Evolutionary conservation across 2,797 vertebrate genomes (phyloP).

Genomic region (Enteromius radiatus): DNA sequence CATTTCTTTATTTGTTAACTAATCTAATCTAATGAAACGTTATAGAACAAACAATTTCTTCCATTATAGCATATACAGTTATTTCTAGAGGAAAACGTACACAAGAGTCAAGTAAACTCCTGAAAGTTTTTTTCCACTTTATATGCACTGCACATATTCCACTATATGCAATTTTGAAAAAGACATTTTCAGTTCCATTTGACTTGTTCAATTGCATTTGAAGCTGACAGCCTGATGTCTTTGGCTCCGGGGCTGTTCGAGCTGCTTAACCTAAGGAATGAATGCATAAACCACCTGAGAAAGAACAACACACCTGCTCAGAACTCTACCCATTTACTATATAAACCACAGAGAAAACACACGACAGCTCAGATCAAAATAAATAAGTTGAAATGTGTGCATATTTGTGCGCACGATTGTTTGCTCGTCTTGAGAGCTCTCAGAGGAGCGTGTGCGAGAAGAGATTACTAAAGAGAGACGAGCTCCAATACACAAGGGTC

Average conservation of each 20-base stretch:
- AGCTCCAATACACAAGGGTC: slow-evolving; percentile 28
- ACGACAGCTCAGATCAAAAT: not conserved
- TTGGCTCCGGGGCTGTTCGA: slow-evolving; percentile 17
- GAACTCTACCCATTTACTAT: not conserved
- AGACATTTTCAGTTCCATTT: slow-evolving; percentile 15
- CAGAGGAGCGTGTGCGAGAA: not conserved
- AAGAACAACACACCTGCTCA: slow-evolving; percentile 9
- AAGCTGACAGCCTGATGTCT: slow-evolving; percentile 29
- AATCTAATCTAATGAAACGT: not conserved
- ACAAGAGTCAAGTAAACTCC: not conserved
- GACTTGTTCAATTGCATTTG: slow-evolving; percentile 28
- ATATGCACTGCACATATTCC: not conserved
- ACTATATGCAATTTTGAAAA: not conserved
- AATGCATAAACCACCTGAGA: slow-evolving; percentile 4
- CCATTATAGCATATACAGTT: not conserved
- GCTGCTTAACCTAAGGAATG: slow-evolving; percentile 22
- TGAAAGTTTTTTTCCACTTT: slow-evolving; percentile 2
- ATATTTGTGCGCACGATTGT: not conserved
- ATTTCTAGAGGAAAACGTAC: not conserved
- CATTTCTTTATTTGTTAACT: too few species aligned
- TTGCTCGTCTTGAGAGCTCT: not conserved
- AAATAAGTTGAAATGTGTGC: slow-evolving; percentile 6
- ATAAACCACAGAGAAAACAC: not conserved
- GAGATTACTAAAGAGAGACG: slow-evolving; percentile 47
- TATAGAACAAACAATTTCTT: not conserved